phyloP scores from a whole-genome alignment of 2,113 vertebrate species.

The Pogonocichla stellata region DNA sequence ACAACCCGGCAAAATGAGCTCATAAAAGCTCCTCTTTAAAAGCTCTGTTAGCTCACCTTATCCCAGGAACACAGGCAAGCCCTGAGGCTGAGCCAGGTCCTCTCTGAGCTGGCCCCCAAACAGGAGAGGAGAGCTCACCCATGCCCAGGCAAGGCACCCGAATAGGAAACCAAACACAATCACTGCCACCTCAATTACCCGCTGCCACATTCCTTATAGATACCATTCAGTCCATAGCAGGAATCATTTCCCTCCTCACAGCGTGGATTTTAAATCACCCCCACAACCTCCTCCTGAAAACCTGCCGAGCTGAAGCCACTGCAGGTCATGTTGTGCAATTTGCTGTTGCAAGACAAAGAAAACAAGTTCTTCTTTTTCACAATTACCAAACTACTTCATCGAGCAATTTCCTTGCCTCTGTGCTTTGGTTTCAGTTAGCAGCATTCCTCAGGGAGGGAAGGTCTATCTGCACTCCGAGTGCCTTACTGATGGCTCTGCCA shows the following conservation, averaged over 20 bases:
- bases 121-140: not conserved
- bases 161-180: not conserved
- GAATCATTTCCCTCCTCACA: not conserved
- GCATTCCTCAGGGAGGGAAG: conserved; percentile 15
- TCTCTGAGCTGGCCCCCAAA: not conserved
- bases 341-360: conserved; percentile 51
- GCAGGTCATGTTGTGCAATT: conserved; percentile 37
- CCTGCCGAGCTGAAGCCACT: not conserved
- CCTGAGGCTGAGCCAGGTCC: not conserved
- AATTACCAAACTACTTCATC: conserved; percentile 49
- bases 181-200: not conserved
- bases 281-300: not conserved
- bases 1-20: not conserved
- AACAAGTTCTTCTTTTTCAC: conserved; percentile 64
- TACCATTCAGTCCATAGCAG: fast-evolving
- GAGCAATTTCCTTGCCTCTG: conserved; percentile 37
- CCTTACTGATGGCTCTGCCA: not conserved
- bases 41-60: not conserved
- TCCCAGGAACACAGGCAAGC: not conserved
- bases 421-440: conserved; percentile 19
- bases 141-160: fast-evolving
- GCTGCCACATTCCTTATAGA: not conserved
- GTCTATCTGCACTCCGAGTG: not conserved
- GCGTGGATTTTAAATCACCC: not conserved
- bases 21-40: not conserved